These are phyloP conservation scores for Agriopis leucophaearia DNA, from an alignment of 2,888 invertebrate species.

Conservation along the genomic window DNA sequence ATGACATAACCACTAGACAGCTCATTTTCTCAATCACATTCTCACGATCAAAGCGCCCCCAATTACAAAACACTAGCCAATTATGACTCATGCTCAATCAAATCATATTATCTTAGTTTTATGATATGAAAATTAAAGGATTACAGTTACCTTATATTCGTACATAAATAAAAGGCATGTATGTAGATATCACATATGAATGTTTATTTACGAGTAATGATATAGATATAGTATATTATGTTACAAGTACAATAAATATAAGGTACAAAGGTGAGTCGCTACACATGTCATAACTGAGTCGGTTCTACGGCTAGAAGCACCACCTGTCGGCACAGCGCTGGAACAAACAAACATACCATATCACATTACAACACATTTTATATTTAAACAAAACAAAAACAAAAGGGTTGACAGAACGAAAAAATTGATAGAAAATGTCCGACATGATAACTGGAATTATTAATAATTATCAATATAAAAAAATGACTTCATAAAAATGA, in stretches of 20 bases:
- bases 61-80: too few relatives aligned
- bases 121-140: too few relatives aligned
- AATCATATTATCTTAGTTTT: too few relatives aligned
- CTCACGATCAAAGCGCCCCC: too few relatives aligned
- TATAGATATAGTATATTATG: conserved; percentile 79
- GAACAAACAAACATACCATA: conserved; percentile 25
- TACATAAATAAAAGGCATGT: conserved; percentile 55
- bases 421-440: too few relatives aligned
- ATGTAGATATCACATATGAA: conserved; percentile 84
- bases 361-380: background rate
- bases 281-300: conserved; percentile 85
- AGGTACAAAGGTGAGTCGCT: conserved; percentile 80
- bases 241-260: conserved; percentile 84
- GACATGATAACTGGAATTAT: too few relatives aligned
- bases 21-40: too few relatives aligned
- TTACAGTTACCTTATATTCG: background rate
- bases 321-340: conserved; percentile 84
- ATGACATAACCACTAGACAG: too few relatives aligned
- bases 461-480: too few relatives aligned
- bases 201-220: conserved; percentile 83
- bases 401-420: too few relatives aligned
- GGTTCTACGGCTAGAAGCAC: conserved; percentile 85
- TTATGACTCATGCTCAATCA: too few relatives aligned
- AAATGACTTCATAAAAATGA: too few relatives aligned
- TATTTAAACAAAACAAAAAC: background rate